Evolutionary conservation across 2,113 vertebrate species (phyloP), one percentile per base, ranked within the genome.

Genomic region (Prochilodus magdalenae): DNA sequence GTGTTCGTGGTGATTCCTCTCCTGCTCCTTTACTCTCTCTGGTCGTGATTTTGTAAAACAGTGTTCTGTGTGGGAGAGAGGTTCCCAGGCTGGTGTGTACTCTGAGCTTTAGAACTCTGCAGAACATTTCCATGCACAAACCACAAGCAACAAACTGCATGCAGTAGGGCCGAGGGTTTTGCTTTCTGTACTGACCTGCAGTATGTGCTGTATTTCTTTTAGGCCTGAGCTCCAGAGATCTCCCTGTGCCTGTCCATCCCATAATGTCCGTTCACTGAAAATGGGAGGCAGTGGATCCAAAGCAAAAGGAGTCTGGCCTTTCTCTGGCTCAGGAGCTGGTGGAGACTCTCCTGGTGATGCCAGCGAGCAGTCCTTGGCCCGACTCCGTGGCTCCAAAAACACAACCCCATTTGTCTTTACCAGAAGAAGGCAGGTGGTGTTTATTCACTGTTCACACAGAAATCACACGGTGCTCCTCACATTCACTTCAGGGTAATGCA

Each of bases 241-340:
- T 33, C 57, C 65, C 51, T 59, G 59, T 82, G 75, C 18, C 20
- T 75, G 15, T 40, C 80, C 49, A 24, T 40, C 51, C 72, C 75
- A 88, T 85, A 73, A 95, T 94, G 94, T 80, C 77, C 85, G 85
- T 88, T 90, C 90, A 90, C 83, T 96, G 91, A 96, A 87, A 83
- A 98, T 97, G 97, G 97, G 97, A 89, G 93, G 95, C 90, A 97
- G 95, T 83, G 94, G 95, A 90, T 97, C 96, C 91, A 97, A 96
- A 93, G 89, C 93, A 83, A 96, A 96, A 90, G 94, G 95, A 69
- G 93, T 94, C 71, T 97, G 97, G 97, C 96, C 96, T 88, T 97
- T 97, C 86, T 92, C 94, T 73, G 93, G 94, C 73, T 89, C 92
- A 1, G 91, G 93, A 70, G 81, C 92, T 16, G 94, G 91, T 81